Percentiles rank a stretch among this genome's conserved stretches.
phyloP scores from a whole-genome alignment of 2,888 invertebrate species.

The Frankliniella intonsa region DNA sequence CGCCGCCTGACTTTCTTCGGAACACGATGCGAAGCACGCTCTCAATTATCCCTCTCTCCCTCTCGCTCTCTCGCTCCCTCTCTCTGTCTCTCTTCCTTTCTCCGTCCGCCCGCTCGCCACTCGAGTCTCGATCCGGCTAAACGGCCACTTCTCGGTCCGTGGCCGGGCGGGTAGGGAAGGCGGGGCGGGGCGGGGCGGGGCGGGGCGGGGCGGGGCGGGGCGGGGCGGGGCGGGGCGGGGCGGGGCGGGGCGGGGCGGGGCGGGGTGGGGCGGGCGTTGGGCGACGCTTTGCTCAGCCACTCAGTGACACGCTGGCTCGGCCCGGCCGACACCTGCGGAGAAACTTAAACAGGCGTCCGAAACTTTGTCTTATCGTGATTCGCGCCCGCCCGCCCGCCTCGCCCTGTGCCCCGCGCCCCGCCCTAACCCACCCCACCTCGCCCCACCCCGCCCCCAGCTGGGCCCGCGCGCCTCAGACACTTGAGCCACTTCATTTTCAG shows the following conservation, averaged over 20 bases:
- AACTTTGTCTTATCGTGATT: too few species aligned
- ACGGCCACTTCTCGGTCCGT: background rate
- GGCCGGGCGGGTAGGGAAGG: too few species aligned
- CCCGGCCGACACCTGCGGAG: background rate
- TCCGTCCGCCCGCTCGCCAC: background rate
- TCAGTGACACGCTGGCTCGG: background rate
- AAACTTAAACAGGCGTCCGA: background rate
- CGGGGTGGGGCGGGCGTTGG: too few species aligned
- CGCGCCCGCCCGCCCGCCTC: background rate
- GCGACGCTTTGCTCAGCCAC: background rate
- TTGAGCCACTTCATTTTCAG: background rate
- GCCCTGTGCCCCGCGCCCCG: too few species aligned
- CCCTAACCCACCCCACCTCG: too few species aligned
- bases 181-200: too few species aligned
- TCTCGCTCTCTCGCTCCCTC: background rate
- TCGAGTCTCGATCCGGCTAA: background rate
- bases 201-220: too few species aligned
- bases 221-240: too few species aligned
- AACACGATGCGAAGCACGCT: slow-evolving; percentile 21
- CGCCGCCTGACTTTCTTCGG: background rate
- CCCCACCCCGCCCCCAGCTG: background rate
- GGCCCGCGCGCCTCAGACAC: background rate
- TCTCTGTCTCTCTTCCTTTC: background rate
- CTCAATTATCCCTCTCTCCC: background rate
- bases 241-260: too few species aligned